A percentile compares a stretch with the other conserved stretches of the same genome.
These are phyloP conservation scores for Choreutis nemorana DNA, from an alignment of 2,888 invertebrate species.

Conservation along the genomic window DNA sequence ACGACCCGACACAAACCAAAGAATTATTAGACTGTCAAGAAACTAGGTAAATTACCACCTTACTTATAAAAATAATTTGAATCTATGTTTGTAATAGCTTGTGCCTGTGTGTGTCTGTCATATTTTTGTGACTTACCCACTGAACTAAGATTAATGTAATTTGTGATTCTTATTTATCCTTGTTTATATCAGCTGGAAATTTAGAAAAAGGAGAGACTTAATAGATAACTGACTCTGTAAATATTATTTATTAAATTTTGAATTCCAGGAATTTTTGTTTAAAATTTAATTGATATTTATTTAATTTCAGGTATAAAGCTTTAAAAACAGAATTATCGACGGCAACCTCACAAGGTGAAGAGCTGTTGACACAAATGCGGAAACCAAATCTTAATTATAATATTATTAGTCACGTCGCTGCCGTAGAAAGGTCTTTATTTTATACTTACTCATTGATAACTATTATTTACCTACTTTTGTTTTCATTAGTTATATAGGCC, in stretches of 20 bases:
- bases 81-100: background rate
- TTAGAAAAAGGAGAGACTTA: no score
- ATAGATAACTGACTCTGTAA: no score
- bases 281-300: conserved; percentile 6
- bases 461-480: background rate
- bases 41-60: conserved; percentile 55
- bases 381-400: conserved; percentile 73
- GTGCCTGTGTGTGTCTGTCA: background rate
- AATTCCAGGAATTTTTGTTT: background rate
- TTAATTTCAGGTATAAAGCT: conserved; percentile 66
- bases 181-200: no score
- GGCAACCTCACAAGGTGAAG: conserved; percentile 90
- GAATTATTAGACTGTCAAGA: conserved; percentile 86
- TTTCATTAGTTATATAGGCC: conserved; percentile 1
- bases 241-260: background rate
- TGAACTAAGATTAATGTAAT: background rate
- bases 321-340: conserved; percentile 86
- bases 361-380: conserved; percentile 79
- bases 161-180: no score
- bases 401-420: conserved; percentile 86
- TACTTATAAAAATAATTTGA: background rate
- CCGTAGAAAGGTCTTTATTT: conserved; percentile 77
- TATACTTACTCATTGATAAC: no score
- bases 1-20: conserved; percentile 90
- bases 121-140: background rate